Evolutionary conservation across 2,113 vertebrate genomes (phyloP).

Genomic region (Phyllostomus hastatus): DNA sequence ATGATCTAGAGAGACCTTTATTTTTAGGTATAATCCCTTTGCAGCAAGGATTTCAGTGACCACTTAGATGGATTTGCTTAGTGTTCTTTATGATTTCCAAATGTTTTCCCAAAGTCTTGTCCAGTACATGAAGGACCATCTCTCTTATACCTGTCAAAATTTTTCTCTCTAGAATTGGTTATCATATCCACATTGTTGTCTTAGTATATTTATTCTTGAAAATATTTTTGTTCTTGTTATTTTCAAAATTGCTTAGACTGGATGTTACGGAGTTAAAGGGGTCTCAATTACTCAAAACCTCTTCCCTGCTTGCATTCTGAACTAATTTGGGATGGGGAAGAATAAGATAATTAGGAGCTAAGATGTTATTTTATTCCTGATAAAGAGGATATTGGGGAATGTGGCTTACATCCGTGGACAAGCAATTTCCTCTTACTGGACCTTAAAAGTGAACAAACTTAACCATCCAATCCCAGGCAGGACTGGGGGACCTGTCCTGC

Average conservation of each 20-base stretch:
- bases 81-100: background rate
- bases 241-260: slow-evolving; percentile 11
- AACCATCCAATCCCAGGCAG: background rate
- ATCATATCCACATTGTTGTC: background rate
- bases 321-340: background rate
- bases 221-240: background rate
- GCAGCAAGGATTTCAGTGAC: background rate
- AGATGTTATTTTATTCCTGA: background rate
- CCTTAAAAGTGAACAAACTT: background rate
- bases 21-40: background rate
- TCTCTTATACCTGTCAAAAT: background rate
- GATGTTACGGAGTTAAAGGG: background rate
- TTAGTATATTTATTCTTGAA: slow-evolving; percentile 14
- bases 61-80: background rate
- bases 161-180: background rate
- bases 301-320: slow-evolving; percentile 43
- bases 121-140: background rate
- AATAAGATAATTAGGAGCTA: background rate
- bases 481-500: background rate
- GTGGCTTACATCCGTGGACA: background rate
- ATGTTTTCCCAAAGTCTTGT: background rate
- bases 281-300: background rate
- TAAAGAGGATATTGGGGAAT: background rate
- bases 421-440: background rate
- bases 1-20: background rate